phyloP scores from a whole-genome alignment of 2,888 invertebrate genomes.

The Drosophila monieri region DNA sequence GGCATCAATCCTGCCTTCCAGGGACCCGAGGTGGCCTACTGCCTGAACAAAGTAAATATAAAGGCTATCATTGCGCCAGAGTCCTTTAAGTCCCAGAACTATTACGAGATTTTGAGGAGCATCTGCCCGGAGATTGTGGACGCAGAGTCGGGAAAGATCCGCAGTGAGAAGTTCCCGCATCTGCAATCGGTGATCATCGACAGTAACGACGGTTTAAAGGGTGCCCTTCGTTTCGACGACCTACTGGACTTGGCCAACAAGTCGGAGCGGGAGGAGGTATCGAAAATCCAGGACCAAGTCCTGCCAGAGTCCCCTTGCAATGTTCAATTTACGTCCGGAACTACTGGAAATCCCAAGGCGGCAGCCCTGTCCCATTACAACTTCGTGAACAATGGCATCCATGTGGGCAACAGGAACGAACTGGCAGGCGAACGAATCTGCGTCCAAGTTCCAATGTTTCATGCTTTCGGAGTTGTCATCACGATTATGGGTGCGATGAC shows the following conservation, averaged over 20 bases:
- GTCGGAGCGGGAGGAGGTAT: constrained; percentile 56
- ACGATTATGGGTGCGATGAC: constrained; percentile 86
- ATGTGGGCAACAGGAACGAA: constrained; percentile 86
- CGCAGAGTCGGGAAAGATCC: constrained; percentile 84
- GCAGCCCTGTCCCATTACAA: constrained; percentile 89
- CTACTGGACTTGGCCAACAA: constrained; percentile 77
- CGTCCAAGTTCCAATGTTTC: constrained; percentile 91
- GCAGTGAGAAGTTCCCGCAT: constrained; percentile 84
- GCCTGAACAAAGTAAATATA: constrained; percentile 88
- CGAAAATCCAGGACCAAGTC: constrained; percentile 85
- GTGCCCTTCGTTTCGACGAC: constrained; percentile 84
- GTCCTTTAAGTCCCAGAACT: constrained; percentile 87
- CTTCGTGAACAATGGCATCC: constrained; percentile 90
- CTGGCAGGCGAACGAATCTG: constrained; percentile 84
- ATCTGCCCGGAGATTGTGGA: constrained; percentile 86
- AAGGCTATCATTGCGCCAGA: constrained; percentile 88
- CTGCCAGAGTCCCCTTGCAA: constrained; percentile 89
- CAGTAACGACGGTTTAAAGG: constrained; percentile 84
- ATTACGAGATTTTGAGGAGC: constrained; percentile 87
- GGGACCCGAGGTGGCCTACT: constrained; percentile 88
- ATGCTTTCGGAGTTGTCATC: constrained; percentile 90
- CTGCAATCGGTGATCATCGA: constrained; percentile 87
- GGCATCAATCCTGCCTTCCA: constrained; percentile 91
- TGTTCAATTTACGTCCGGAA: constrained; percentile 94
- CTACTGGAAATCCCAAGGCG: constrained; percentile 91